These are phyloP conservation scores for Rhamnusium bicolor DNA, from an alignment of 2,888 invertebrate genomes.

Conservation along the genomic window DNA sequence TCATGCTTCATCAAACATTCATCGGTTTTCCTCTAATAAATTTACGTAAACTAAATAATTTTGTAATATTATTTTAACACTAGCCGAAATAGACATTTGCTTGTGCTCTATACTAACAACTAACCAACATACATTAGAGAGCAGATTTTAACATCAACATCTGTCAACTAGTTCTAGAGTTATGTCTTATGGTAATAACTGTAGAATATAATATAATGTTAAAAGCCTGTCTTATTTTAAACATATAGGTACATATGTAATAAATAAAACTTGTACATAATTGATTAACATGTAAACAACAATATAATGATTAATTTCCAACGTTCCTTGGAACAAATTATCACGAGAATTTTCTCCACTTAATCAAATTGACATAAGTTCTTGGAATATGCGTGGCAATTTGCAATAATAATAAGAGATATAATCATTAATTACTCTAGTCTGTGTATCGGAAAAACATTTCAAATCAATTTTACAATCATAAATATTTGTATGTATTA, in stretches of 20 bases:
- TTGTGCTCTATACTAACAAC: too few species aligned
- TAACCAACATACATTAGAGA: too few species aligned
- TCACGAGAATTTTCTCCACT: constrained; percentile 9
- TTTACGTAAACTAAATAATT: too few species aligned
- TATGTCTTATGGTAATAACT: too few species aligned
- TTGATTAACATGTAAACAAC: neutral
- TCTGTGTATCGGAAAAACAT: neutral
- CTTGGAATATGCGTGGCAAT: constrained; percentile 14
- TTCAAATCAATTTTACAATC: constrained; percentile 2
- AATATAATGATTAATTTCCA: neutral
- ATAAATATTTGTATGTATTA: too few species aligned
- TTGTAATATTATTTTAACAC: too few species aligned
- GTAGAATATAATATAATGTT: neutral
- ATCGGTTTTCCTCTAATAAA: too few species aligned
- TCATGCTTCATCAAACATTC: too few species aligned
- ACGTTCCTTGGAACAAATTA: neutral
- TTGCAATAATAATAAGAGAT: constrained; percentile 11
- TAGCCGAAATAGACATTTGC: too few species aligned
- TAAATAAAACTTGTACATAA: neutral
- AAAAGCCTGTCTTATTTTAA: neutral
- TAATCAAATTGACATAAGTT: constrained; percentile 19
- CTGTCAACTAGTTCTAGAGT: too few species aligned
- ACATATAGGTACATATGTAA: neutral
- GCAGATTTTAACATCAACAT: neutral
- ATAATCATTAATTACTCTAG: constrained; percentile 1